Evolutionary conservation across 1,140 invertebrate genomes (phyloP).

Genomic region (Drosophila azteca): DNA sequence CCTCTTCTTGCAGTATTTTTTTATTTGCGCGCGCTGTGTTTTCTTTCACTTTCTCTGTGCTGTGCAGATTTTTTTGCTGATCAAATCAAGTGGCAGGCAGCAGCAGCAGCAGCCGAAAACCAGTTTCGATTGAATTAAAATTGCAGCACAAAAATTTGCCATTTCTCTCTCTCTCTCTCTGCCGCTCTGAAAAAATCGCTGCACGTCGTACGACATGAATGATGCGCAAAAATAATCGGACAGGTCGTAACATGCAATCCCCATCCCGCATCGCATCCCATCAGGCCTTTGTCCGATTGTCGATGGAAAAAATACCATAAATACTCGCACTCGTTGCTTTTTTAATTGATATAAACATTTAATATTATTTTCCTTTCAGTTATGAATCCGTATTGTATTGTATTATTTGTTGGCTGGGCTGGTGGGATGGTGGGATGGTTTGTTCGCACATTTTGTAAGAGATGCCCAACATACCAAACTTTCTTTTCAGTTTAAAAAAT

Average conservation of each 20-base stretch:
- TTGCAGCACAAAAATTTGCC: slow-evolving; percentile 68
- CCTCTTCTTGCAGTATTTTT: slow-evolving; percentile 40
- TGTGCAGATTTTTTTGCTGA: slow-evolving; percentile 76
- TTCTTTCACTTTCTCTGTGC: slow-evolving; percentile 80
- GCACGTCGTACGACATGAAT: slow-evolving; percentile 53
- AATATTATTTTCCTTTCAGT: slow-evolving; percentile 23
- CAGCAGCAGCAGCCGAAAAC: slow-evolving; percentile 51
- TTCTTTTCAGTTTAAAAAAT: slow-evolving; percentile 75
- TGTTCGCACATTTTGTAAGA: slow-evolving; percentile 28
- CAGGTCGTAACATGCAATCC: slow-evolving; percentile 35
- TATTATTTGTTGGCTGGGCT: slow-evolving; percentile 18
- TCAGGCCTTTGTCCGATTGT: slow-evolving; percentile 31
- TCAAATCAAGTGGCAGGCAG: slow-evolving; percentile 64
- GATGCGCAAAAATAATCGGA: slow-evolving; percentile 57
- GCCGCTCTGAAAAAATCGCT: slow-evolving; percentile 48
- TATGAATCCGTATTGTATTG: slow-evolving; percentile 35
- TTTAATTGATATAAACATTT: slow-evolving; percentile 63
- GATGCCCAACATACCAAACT: slow-evolving; percentile 44
- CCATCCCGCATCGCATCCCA: too few relatives aligned
- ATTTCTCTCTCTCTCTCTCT: slow-evolving; percentile 26
- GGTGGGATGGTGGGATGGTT: too few relatives aligned
- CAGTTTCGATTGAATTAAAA: slow-evolving; percentile 75
- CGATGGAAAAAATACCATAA: slow-evolving; percentile 37
- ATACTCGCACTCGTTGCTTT: slow-evolving; percentile 24
- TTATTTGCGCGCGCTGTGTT: slow-evolving; percentile 52